Percentiles rank a stretch among this genome's conserved stretches.
These are phyloP conservation scores for Paguma larvata DNA, from an alignment of 2,797 vertebrate genomes.

Conservation along the genomic window DNA sequence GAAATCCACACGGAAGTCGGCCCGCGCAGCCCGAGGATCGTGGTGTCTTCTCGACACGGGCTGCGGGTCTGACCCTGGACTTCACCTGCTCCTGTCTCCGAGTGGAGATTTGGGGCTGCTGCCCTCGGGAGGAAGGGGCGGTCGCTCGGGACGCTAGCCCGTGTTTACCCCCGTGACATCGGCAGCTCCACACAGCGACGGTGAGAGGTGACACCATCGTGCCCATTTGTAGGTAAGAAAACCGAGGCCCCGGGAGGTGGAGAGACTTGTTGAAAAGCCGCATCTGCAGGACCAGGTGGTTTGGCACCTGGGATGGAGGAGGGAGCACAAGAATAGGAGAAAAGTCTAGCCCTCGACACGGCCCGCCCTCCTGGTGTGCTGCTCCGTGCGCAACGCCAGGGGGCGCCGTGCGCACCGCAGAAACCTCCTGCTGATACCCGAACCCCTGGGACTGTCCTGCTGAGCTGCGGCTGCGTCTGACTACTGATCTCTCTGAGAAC, in stretches of 20 bases:
- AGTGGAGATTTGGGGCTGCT: not conserved
- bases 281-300: not conserved
- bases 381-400: not conserved
- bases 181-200: not conserved
- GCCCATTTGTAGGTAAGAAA: not conserved
- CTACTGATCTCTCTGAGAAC: not conserved
- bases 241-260: not conserved
- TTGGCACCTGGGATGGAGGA: not conserved
- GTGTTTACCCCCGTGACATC: not conserved
- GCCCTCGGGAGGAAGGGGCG: rapidly evolving
- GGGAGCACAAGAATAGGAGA: not conserved
- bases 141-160: too few relatives aligned
- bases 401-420: rapidly evolving
- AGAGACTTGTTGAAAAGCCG: not conserved
- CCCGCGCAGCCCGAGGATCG: not conserved
- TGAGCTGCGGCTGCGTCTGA: not conserved
- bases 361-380: rapidly evolving
- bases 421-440: not conserved
- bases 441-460: not conserved
- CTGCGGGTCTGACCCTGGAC: not conserved
- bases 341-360: rapidly evolving
- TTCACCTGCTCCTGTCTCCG: not conserved
- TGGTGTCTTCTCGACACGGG: not conserved
- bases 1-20: too few relatives aligned
- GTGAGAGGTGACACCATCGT: not conserved